Percentiles rank a stretch among this genome's conserved stretches.
phyloP scores from a whole-genome alignment of 2,113 vertebrate species.

The Glaucomys volans region DNA sequence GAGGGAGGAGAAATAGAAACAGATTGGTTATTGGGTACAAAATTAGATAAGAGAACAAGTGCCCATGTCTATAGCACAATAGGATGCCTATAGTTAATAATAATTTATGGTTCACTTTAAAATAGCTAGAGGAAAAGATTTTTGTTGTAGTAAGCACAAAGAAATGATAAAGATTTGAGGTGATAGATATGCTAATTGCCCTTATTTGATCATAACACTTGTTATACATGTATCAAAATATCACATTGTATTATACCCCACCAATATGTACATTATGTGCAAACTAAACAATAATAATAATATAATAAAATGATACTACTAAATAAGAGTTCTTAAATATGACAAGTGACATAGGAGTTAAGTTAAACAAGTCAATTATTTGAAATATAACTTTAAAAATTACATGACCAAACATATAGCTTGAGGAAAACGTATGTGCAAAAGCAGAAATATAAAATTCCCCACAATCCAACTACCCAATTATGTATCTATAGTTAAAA shows the following conservation, averaged over 20 bases:
- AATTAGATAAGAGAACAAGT: not conserved
- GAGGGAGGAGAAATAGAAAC: not conserved
- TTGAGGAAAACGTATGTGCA: not conserved
- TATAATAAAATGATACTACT: too few species aligned
- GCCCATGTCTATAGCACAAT: not conserved
- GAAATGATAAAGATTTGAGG: not conserved
- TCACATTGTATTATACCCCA: not conserved
- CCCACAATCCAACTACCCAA: not conserved
- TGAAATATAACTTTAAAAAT: not conserved
- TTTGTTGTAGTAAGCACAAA: not conserved
- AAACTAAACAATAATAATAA: not conserved
- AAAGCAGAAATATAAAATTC: not conserved
- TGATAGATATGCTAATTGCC: not conserved
- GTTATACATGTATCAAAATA: not conserved
- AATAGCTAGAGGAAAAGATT: not conserved
- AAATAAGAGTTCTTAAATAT: not conserved
- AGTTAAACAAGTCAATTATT: constrained; percentile 1
- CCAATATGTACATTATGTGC: not conserved
- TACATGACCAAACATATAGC: not conserved
- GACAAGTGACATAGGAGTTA: not conserved
- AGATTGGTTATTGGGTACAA: not conserved
- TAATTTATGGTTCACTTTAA: not conserved
- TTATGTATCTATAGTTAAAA: not conserved
- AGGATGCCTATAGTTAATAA: not conserved
- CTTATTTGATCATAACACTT: not conserved